Base-by-base conservation (phyloP, 2,113 vertebrate species). In the Calyptommatus sinebrachiatus region DNA sequence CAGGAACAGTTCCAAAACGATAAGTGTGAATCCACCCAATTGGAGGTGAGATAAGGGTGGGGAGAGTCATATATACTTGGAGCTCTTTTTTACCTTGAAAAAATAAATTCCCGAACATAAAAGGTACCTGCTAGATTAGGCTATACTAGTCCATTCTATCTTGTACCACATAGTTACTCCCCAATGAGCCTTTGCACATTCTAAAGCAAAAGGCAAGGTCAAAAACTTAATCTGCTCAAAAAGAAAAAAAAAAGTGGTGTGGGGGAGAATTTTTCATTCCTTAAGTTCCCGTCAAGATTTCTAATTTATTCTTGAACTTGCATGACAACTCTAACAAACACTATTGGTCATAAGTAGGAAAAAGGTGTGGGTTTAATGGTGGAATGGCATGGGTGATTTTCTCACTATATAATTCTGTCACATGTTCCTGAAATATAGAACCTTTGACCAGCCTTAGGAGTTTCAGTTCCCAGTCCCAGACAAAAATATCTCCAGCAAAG, bases 391-490 rank as follows among this genome's bases (percentile, higher is more conserved):
- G 60, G 65, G 48, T 4, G 66, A 2, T 68, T 29, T 50, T 68
- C 35, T n/a, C 69, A 22, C 28, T 0, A 0, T 77, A 26, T 21
- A 8, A 31, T 45, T 69, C 20, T n/a, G 41, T 0, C 28, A 65
- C 61, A 35, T 48, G 79, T 57, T 68, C 72, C 79, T 6, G 0
- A 0, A 53, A 78, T 1, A 41, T 1, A n/a, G 7, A 48, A 5
- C n/a, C 21, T 1, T 24, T 83, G 86, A 83, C 77, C 81, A 2
- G 2, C 0, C 0, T 0, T 3, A 66, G 71, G 71, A 81, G 88
- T 90, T 92, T 90, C 90, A 28, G 41, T 90, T 90, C 89, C 90
- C 62, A 77, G 87, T 88, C 81, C 85, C 8, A 0, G n/a, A 83
- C 60, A 10, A 0, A 86, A 88, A 86, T 86, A 87, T 78, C 76